phyloP scores from a whole-genome alignment of 2,797 vertebrate genomes.

The Anisognathus igniventris region DNA sequence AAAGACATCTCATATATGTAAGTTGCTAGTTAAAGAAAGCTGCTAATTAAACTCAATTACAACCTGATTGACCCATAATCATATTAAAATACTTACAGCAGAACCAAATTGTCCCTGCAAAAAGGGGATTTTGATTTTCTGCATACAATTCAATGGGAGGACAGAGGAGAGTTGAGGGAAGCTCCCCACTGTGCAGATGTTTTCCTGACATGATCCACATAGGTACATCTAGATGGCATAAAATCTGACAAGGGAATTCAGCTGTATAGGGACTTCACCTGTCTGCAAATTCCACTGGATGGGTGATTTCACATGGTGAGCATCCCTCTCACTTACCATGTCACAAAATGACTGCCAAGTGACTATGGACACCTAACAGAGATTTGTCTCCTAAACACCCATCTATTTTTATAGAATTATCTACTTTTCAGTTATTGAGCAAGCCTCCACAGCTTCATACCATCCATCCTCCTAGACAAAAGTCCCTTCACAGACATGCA shows the following conservation, averaged over 20 bases:
- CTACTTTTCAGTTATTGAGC: background rate
- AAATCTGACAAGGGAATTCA: background rate
- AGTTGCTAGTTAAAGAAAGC: background rate
- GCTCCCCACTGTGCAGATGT: background rate
- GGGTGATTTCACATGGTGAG: background rate
- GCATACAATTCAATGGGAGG: background rate
- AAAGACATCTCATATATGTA: background rate
- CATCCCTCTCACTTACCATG: background rate
- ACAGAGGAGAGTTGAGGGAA: background rate
- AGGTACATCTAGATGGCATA: background rate
- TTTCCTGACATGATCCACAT: background rate
- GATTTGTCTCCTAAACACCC: background rate
- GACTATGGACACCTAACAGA: background rate
- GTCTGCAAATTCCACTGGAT: background rate
- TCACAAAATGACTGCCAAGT: background rate
- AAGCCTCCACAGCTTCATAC: background rate
- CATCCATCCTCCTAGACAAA: background rate
- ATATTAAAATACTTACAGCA: background rate
- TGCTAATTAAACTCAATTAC: conserved; percentile 24
- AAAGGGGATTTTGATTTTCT: background rate
- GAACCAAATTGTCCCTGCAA: background rate
- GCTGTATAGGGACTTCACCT: background rate
- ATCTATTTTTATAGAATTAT: background rate
- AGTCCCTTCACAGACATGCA: background rate
- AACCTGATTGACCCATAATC: background rate